phyloP scores from a whole-genome alignment of 2,113 vertebrate genomes.

The Pituophis catenifer region DNA sequence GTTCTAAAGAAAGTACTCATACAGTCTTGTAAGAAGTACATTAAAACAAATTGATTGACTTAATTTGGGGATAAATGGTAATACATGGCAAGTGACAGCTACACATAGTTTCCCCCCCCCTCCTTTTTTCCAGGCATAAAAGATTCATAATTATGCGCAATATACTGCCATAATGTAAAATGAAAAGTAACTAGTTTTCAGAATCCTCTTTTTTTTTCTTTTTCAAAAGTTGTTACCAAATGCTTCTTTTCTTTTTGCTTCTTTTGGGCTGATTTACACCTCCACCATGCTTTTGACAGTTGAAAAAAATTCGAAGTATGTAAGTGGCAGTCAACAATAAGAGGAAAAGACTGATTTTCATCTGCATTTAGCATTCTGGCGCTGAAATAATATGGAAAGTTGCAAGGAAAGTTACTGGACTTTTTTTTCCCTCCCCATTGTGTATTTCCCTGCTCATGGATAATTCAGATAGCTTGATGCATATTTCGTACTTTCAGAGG shows the following conservation, averaged over 20 bases:
- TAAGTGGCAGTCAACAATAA: conserved; percentile 4
- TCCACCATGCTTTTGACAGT: conserved; percentile 7
- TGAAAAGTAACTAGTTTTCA: not conserved
- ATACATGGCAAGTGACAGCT: conserved; percentile 60
- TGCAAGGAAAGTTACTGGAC: conserved; percentile 5
- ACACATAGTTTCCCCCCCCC: conserved; percentile 10
- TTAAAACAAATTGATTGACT: conserved; percentile 73
- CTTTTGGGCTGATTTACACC: conserved; percentile 8
- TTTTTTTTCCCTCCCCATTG: not conserved
- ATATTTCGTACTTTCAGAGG: conserved; percentile 35
- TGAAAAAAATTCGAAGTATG: conserved; percentile 4
- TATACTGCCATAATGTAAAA: conserved; percentile 25
- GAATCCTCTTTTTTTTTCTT: not conserved
- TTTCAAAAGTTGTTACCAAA: conserved; percentile 1
- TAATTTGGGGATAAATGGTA: conserved; percentile 60
- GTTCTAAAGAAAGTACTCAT: conserved; percentile 58
- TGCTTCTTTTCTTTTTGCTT: conserved; percentile 28
- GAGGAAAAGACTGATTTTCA: not conserved
- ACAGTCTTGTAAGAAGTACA: conserved; percentile 61
- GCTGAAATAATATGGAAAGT: conserved; percentile 19
- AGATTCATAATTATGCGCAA: conserved; percentile 46
- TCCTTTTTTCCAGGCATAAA: not conserved
- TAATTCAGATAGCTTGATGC: conserved; percentile 13
- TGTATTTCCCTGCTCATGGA: not conserved
- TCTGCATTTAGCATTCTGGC: not conserved